Evolutionary conservation across 35 echinoderm and acorn worm genomes (phyloP), one percentile per base, ranked within the genome.

Genomic region (Ptychodera flava): DNA sequence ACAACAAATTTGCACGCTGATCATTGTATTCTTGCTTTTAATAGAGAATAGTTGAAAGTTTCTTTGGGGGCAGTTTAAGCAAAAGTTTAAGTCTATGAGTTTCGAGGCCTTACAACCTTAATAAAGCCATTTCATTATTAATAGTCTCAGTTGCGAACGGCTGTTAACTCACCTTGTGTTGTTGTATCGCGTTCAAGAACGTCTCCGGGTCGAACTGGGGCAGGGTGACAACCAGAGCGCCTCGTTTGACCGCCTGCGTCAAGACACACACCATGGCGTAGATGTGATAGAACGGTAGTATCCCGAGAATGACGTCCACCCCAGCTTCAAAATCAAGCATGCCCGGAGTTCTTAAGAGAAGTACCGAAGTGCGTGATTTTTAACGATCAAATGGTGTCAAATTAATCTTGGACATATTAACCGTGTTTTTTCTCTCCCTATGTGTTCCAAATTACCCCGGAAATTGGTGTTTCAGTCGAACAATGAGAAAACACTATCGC

Each of bases 251-350:
- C 0, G 35, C n/a, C 34, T 88, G 80, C 0, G 89, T 35, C 32
- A 93, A 38, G 35, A 88, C 82, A 1, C 79, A 78, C 28, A 80
- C 83, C 38, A 93, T 34, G 0, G 86, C 91, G 35, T 89, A 93
- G 78, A 78, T 33, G 78, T 93, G 91, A 36, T 85, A 93, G 78
- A 89, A 89, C 1, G 91, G 91, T 0, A 93, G 83, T 38, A 93
- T 31, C 16, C 64, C 86, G 28, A 93, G 79, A 1, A 76, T 76
- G 29, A 30, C 36, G 0, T 85, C 91, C 15, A 28, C 77, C 1
- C 32, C 34, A 14, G 15, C 15, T 0, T 31, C 35, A 6, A 32
- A 1, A 28, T 36, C 15, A 28, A 76, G 31, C 29, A 33, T 1
- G 33, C 37, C 77, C 77, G 31, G 82, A 83, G 35, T 76, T 45